Percentiles rank a stretch among this genome's conserved stretches.
Conservation (phyloP, 2,797 vertebrate genomes). For the Podarcis siculus region DNA sequence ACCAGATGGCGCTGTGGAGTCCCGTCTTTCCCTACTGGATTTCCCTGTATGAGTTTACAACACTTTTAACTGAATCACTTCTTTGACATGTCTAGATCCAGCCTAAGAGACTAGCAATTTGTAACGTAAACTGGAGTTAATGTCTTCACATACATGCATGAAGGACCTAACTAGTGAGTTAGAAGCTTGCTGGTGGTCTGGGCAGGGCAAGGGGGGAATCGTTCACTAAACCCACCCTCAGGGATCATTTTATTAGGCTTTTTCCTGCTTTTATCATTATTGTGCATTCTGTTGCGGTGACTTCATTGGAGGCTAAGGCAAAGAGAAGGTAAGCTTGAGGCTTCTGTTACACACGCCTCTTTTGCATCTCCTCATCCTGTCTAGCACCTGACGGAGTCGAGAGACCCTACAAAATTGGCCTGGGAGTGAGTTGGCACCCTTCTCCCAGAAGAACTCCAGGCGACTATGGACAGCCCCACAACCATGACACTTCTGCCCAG, state of each 20-base stretch:
- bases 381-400: background rate
- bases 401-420: background rate
- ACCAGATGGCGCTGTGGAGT: too few species aligned
- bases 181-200: background rate
- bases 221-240: background rate
- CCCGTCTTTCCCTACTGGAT: too few species aligned
- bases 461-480: background rate
- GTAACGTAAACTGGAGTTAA: background rate
- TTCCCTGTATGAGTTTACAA: too few species aligned
- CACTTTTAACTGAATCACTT: too few species aligned
- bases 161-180: background rate
- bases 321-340: background rate
- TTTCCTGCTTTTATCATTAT: background rate
- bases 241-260: background rate
- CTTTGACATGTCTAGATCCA: too few species aligned
- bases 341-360: background rate
- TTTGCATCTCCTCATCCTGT: background rate
- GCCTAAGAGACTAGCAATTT: too few species aligned
- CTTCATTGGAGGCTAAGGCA: background rate
- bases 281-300: background rate
- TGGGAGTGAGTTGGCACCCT: background rate
- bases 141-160: background rate
- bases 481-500: slow-evolving; percentile 29
- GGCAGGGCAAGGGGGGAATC: background rate
- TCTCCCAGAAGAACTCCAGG: background rate